Base-by-base conservation (phyloP, 2,113 vertebrate genomes). In the Grallaria varia region DNA sequence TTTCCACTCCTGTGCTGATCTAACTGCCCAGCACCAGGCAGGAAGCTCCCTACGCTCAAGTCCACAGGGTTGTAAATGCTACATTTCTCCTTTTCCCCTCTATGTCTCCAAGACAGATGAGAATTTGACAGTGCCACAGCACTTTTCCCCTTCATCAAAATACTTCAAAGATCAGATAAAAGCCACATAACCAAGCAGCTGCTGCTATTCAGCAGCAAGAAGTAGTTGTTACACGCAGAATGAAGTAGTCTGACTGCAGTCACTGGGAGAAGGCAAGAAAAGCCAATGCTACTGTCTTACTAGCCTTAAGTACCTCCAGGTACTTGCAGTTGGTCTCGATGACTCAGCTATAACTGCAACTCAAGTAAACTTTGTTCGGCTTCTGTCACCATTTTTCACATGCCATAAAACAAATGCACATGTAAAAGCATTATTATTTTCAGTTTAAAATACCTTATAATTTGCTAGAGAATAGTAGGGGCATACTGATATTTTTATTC, bases 1-100 rank as follows among this genome's bases (percentile, higher is more conserved):
- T 76, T 28, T 47, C 56, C 44, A 60, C 42, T 55, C 44, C 66
- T 24, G 7, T 6, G 27, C 63, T 72, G 16, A 76, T 55, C 56
- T 14, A 25, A 24, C 50, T 22, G 8, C 27, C 6, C 62, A 59
- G 18, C 0, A 0, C 37, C 64, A 59, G 16, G 25, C 8, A 1
- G 60, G 21, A 77, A 84, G 23, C 19, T 67, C 23, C 52, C 44
- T 18, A 4, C 13, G 40, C 33, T 60, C 0, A 0, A 37, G 15
- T 10, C 24, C 4, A 1, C 12, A 21, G 14, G 42, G 15, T 37
- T 71, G 15, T 6, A 18, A 58, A 87, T 31, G 23, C 4, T 12
- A 40, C 3, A 3, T 37, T 78, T 33, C 75, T 37, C 22, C 59
- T 53, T 33, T 40, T 66, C 25, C 42, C 35, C 40, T 14, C 4